Base-by-base conservation (phyloP, 2,113 vertebrate genomes). In the Oreochromis niloticus region DNA sequence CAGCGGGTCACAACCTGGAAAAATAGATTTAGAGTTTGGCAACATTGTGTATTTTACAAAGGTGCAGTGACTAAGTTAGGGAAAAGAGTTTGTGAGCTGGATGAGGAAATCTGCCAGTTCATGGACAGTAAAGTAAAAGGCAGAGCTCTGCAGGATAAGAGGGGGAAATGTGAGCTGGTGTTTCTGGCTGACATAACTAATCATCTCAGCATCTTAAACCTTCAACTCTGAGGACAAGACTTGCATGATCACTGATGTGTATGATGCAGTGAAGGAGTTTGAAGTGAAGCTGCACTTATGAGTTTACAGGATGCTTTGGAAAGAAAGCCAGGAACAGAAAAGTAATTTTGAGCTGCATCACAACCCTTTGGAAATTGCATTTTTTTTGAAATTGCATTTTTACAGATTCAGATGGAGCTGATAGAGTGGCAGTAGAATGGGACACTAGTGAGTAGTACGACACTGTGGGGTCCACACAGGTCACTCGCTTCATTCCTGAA, bases 1-100 rank as follows among this genome's bases (percentile, higher is more conserved):
- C 0, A 57, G 4, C 12, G 0, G 55, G 6, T 27, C 55, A 27
- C 7, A 27, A 7, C 22, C 22, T 1, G 1, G 12, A 57, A 57
- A 55, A 55, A 55, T 2, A 55, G 10, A 57, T 14, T 27, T 24
- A 57, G 11, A 57, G 22, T 56, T 56, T 57, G 22, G 55, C 12
- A 27, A 24, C 54, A 13, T 56, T 11, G 22, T 24, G 22, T 56
- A 56, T 24, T 24, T 13, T 24, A 56, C 11, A 56, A 13, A 56
- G 54, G 1, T 56, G 54, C 54, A 56, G 54, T 24, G 24, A 24
- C 54, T 13, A 27, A 56, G 22, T 56, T 11, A 27, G 55, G 1
- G 55, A 24, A 27, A 56, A 56, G 22, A 55, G 54, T 55, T 55
- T 55, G 54, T 22, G 54, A 55, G 54, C n/a, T 24, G 54, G 22